Evolutionary conservation across 1,140 invertebrate species (phyloP).

Genomic region (Drosophila ironensis): DNA sequence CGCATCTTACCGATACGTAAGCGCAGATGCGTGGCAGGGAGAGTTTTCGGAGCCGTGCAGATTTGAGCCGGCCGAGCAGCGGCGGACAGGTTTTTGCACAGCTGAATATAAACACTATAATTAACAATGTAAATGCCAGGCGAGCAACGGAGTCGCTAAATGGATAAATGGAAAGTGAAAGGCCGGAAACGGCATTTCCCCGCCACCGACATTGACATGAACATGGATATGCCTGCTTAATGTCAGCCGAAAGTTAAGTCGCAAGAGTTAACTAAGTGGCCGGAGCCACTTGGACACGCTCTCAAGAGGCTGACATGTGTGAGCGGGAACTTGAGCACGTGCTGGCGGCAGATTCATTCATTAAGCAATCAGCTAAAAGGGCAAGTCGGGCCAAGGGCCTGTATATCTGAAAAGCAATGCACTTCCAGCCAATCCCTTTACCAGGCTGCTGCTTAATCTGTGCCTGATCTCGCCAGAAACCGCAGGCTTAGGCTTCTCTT

Average conservation of each 20-base stretch:
- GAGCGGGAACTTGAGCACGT: constrained; percentile 57
- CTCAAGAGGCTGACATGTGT: constrained; percentile 52
- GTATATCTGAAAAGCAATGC: neutral
- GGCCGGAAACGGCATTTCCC: constrained; percentile 48
- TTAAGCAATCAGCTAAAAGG: constrained; percentile 53
- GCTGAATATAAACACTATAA: constrained; percentile 43
- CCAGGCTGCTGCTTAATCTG: constrained; percentile 35
- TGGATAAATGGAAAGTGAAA: constrained; percentile 48
- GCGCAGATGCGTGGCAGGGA: constrained; percentile 9
- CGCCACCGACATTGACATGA: constrained; percentile 22
- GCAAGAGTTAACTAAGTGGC: neutral
- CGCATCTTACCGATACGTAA: constrained; percentile 62
- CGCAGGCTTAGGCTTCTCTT: constrained; percentile 40
- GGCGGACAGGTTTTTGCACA: constrained; percentile 27
- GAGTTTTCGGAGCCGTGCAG: constrained; percentile 9
- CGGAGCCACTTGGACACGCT: constrained; percentile 49
- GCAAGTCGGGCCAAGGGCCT: constrained; percentile 28
- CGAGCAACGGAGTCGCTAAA: constrained; percentile 8
- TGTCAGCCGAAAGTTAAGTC: constrained; percentile 34
- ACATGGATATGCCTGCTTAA: constrained; percentile 8
- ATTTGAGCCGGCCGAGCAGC: neutral
- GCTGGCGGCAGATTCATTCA: constrained; percentile 52
- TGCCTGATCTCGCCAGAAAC: constrained; percentile 21
- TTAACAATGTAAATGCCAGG: constrained; percentile 45
- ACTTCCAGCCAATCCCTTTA: constrained; percentile 1